Evolutionary conservation across 2,888 invertebrate genomes (phyloP), one percentile per base, ranked within the genome.

Genomic region (Idaea biselata): DNA sequence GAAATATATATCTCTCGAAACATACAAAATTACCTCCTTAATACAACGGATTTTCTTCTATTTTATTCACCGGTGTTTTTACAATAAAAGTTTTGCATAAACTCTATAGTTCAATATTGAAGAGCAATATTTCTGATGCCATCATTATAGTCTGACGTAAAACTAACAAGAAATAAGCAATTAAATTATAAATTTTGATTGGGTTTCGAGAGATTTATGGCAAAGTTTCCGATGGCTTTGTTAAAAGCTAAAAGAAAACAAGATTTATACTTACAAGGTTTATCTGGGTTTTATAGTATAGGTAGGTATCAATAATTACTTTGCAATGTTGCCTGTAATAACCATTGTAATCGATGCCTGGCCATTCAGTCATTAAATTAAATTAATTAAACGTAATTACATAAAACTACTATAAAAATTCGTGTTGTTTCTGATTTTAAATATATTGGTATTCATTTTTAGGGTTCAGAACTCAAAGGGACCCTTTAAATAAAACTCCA

Each of bases 91-190:
- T 14, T 3, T 11, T 14, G 44, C 1, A 33, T 32, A 14, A 14
- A 14, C 44, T 44, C 8, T 44, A 11, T 8, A 14, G 25, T 25
- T 25, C 1, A 44, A 44, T 44, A 44, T 44, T 44, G 44, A 44
- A 3, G 8, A 44, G 44, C 44, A 44, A 44, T 44, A 44, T 44
- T 44, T 44, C 44, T 44, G 44, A 44, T 44, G 44, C 44, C 44
- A 11, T 44, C 44, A 44, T 8, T 44, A 44, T 44, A 44, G 11
- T 44, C 44, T 14, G 44, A 44, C 44, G 44, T 44, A 44, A 44
- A 44, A 44, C 44, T 44, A 44, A 44, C 44, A 44, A 44, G 44
- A 44, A 44, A 44, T 44, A 44, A 44, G 44, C 44, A 44, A 44
- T 44, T 44, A 44, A 44, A 44, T 44, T 44, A 44, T 44, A 44